Evolutionary conservation across 2,113 vertebrate genomes (phyloP).

Genomic region (Nothobranchius kuhntae): DNA sequence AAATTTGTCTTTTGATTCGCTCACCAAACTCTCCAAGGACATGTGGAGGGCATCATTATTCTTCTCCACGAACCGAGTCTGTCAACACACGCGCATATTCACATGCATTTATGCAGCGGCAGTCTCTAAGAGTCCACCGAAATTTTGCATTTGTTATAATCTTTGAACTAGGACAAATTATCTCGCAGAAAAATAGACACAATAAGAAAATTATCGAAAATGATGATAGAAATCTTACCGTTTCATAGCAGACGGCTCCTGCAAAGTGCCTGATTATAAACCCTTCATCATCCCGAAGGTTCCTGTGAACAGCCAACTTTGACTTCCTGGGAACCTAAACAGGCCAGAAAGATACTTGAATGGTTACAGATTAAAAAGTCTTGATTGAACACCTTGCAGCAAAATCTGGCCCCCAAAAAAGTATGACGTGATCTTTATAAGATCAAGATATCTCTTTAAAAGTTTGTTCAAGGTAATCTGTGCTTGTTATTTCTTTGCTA

Average conservation of each 20-base stretch:
- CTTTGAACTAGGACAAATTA: neutral
- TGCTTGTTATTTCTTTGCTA: neutral
- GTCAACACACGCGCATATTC: conserved; percentile 39
- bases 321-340: conserved; percentile 95
- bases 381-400: too few relatives aligned
- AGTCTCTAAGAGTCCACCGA: neutral
- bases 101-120: conserved; percentile 12
- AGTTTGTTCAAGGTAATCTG: neutral
- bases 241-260: conserved; percentile 98
- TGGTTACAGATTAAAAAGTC: too few relatives aligned
- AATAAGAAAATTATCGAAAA: neutral
- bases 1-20: conserved; percentile 97
- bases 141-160: neutral
- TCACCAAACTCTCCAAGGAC: conserved; percentile 95
- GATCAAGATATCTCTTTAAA: neutral
- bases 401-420: too few relatives aligned
- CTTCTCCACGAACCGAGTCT: conserved; percentile 98
- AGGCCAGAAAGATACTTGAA: conserved; percentile 2
- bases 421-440: neutral
- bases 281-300: conserved; percentile 95
- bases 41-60: conserved; percentile 99
- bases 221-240: conserved; percentile 76
- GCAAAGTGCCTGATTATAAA: conserved; percentile 97
- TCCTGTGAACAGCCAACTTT: conserved; percentile 92
- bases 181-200: neutral